Base-by-base conservation (phyloP, 1,140 invertebrate genomes). In the Conus betulinus region DNA sequence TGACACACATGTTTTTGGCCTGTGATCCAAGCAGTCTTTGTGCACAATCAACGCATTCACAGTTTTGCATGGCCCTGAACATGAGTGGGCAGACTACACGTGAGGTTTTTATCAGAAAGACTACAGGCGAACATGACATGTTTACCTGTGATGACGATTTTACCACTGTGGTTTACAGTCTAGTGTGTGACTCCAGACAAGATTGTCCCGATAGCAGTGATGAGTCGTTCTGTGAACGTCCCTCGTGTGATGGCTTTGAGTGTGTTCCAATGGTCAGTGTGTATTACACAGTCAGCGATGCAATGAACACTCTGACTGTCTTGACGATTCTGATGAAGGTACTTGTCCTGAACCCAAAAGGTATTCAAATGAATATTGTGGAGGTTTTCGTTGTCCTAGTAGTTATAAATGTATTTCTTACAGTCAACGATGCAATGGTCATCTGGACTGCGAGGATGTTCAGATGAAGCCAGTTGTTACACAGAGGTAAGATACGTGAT, bases 171-270 rank as follows among this genome's bases (percentile, higher is more conserved):
- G 67, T 5, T 15, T 71, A 71, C 67, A 71, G 67, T 17, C 67
- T 71, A 5, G 67, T 71, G 67, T 85, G 84, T 85, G 84, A 85
- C 55, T 67, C 71, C 60, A 63, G 84, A 17, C 17, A 67, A 15
- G 57, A 85, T n/a, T 85, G 84, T 39, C 6, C 20, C 23, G 84
- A 85, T 17, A 51, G 57, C 0, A 60, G 52, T 17, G 84, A 85
- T 55, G 84, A 85, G 25, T 25, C 25, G 4, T 85, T 67, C 63
- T 85, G 84, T 52, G 13, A 63, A 67, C 84, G 71, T 60, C 8
- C n/a, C 27, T 4, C 13, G 5, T 67, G 55, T 71, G 23, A 25
- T 4, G 25, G 39, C 6, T 85, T 67, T 27, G 7, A 25, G n/a
- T 67, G n/a, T n/a, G 60, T 27, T 23, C 7, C n/a, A n/a, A n/a